These are phyloP conservation scores for Oxyruncus cristatus DNA, from an alignment of 2,113 vertebrate genomes.

Conservation along the genomic window DNA sequence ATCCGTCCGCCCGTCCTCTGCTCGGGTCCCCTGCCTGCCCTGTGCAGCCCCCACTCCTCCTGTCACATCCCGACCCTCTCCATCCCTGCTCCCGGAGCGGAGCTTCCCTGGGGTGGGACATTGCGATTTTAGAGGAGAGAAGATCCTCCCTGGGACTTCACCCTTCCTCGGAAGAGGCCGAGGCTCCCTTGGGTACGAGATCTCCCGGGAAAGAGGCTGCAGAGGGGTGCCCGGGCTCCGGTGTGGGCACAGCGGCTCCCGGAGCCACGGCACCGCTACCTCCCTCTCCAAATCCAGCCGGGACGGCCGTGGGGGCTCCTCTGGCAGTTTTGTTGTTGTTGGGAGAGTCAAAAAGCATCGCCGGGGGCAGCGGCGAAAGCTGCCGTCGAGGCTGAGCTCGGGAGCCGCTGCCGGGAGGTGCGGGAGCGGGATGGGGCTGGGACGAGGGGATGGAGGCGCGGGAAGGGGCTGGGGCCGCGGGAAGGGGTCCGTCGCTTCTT, in stretches of 20 bases:
- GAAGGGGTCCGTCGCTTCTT: background rate
- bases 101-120: background rate
- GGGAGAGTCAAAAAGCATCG: background rate
- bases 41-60: background rate
- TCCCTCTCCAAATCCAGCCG: background rate
- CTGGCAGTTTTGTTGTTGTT: background rate
- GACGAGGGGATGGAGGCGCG: background rate
- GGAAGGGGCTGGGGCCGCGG: too few relatives aligned
- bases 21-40: too few relatives aligned
- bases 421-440: background rate
- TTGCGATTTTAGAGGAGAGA: background rate
- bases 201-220: background rate
- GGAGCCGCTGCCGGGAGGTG: background rate
- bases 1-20: background rate
- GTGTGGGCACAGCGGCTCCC: background rate
- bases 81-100: background rate
- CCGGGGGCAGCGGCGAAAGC: background rate
- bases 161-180: background rate
- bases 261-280: background rate
- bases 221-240: background rate
- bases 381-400: background rate
- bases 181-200: background rate
- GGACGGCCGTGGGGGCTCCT: background rate
- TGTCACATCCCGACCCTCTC: background rate
- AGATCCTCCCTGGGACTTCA: background rate